phyloP scores from a whole-genome alignment of 1,140 invertebrate species.

The Anadara kagoshimensis region DNA sequence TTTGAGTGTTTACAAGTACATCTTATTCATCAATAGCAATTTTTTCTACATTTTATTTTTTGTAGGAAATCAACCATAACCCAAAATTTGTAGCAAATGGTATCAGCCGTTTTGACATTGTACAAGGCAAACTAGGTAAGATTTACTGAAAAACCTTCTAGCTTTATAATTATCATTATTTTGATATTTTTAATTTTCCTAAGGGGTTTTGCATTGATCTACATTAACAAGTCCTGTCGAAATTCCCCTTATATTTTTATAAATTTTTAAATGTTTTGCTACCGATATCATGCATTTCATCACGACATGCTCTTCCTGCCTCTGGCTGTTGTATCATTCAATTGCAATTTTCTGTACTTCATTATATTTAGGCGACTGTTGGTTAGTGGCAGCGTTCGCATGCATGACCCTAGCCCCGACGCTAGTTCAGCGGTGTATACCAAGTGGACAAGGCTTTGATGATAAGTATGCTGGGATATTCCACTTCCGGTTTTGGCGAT shows the following conservation, averaged over 20 bases:
- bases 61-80: slow-evolving; percentile 63
- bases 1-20: no score
- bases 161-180: background rate
- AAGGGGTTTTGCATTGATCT: background rate
- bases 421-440: slow-evolving; percentile 81
- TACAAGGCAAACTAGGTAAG: slow-evolving; percentile 76
- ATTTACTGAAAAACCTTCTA: background rate
- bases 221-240: background rate
- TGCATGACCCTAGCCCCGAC: slow-evolving; percentile 78
- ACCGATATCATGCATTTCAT: background rate
- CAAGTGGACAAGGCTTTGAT: slow-evolving; percentile 63
- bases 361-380: slow-evolving; percentile 76
- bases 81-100: slow-evolving; percentile 76
- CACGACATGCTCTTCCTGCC: background rate
- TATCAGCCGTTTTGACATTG: slow-evolving; percentile 75
- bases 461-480: slow-evolving; percentile 62
- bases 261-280: no score
- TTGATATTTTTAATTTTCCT: background rate
- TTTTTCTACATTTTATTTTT: background rate
- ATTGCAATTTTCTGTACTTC: slow-evolving; percentile 1
- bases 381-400: slow-evolving; percentile 81
- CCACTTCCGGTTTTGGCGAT: slow-evolving; percentile 71
- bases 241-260: background rate
- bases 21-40: background rate
- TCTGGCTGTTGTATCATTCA: background rate